phyloP scores from a whole-genome alignment of 1,140 invertebrate genomes.

The Laupala kohalensis region DNA sequence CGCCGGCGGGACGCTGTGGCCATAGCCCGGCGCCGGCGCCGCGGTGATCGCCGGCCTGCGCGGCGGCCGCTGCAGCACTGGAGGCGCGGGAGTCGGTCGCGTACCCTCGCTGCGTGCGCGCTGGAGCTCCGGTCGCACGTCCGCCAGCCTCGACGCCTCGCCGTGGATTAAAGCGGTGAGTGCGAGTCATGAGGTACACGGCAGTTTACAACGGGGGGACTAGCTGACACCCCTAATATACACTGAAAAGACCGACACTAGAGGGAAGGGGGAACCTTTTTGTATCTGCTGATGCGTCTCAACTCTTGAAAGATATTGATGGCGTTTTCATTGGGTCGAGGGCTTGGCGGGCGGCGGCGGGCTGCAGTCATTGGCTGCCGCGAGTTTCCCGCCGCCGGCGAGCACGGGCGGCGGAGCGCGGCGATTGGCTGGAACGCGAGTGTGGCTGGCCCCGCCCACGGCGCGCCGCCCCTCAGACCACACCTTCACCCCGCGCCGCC shows the following conservation, averaged over 20 bases:
- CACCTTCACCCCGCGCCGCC: too few relatives aligned
- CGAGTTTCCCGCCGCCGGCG: slow-evolving; percentile 10
- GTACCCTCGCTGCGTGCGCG: not conserved
- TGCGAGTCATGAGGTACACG: not conserved
- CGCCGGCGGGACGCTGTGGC: not conserved
- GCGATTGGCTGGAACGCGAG: too few relatives aligned
- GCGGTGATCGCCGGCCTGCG: not conserved
- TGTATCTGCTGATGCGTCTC: too few relatives aligned
- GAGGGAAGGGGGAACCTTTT: not conserved
- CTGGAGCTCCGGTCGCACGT: not conserved
- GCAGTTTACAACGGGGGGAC: not conserved
- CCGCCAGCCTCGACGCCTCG: not conserved
- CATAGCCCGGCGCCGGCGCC: not conserved
- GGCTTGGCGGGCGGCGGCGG: slow-evolving; percentile 10
- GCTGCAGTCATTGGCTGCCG: slow-evolving; percentile 5
- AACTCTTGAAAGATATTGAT: slow-evolving; percentile 15
- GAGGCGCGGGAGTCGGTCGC: not conserved
- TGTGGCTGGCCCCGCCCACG: too few relatives aligned
- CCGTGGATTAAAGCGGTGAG: not conserved
- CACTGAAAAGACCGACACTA: slow-evolving; percentile 6
- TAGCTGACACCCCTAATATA: slow-evolving; percentile 5
- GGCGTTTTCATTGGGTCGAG: slow-evolving; percentile 14
- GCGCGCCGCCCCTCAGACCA: too few relatives aligned
- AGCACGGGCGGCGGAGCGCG: too few relatives aligned
- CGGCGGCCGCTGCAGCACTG: not conserved